A percentile compares a stretch with the other conserved stretches of the same genome.
phyloP scores from a whole-genome alignment of 2,888 invertebrate genomes.

The Troilus luridus region DNA sequence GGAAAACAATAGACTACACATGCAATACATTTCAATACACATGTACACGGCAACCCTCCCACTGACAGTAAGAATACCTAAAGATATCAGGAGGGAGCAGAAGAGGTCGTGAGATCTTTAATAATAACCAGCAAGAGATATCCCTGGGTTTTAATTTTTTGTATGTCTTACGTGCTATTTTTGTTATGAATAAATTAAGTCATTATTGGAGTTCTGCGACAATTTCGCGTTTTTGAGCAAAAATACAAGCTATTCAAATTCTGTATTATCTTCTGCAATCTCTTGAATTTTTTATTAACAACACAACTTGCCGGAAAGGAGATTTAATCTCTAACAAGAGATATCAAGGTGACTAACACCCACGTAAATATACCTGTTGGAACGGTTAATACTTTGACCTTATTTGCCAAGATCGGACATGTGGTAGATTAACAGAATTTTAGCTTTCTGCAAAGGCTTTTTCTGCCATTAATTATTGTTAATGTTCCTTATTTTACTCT shows the following conservation, averaged over 20 bases:
- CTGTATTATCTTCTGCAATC: not conserved
- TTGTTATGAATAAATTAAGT: no score
- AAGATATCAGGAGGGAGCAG: no score
- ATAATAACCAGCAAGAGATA: no score
- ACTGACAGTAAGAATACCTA: no score
- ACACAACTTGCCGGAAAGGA: not conserved
- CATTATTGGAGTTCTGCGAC: no score
- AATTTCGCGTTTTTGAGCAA: not conserved
- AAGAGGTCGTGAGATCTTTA: no score
- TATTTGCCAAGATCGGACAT: not conserved
- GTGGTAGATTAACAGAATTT: not conserved
- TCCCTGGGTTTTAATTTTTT: no score
- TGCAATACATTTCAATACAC: no score
- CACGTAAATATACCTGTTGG: slow-evolving; percentile 5
- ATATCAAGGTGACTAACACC: slow-evolving; percentile 15
- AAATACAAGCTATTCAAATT: not conserved
- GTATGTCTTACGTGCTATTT: no score
- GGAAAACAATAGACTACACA: no score
- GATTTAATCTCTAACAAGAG: not conserved
- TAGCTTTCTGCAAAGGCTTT: not conserved
- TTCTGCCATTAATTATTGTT: not conserved
- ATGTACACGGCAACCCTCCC: no score
- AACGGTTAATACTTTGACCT: not conserved
- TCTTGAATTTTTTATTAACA: not conserved
- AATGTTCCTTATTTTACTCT: not conserved